Percentiles rank a stretch among this genome's conserved stretches.
Conservation (phyloP, 2,888 invertebrate species). For the Agrochola lychnidis region DNA sequence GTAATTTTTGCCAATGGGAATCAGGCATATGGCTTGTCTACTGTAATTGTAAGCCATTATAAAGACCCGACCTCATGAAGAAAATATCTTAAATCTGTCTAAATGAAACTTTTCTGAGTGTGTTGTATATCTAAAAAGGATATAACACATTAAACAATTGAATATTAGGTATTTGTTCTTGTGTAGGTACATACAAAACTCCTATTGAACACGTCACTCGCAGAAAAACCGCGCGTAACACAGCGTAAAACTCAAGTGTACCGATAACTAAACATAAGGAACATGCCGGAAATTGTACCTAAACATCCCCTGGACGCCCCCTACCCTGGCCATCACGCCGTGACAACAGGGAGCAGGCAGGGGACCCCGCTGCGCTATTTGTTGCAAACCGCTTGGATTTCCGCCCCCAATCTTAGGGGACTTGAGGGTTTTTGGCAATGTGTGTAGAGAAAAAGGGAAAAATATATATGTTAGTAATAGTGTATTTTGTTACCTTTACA, state of each 20-base stretch:
- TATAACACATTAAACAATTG: background rate
- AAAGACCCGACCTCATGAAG: too few relatives aligned
- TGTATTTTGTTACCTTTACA: background rate
- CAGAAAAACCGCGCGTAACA: slow-evolving; percentile 33
- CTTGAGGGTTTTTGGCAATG: slow-evolving; percentile 58
- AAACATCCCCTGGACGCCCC: slow-evolving; percentile 58
- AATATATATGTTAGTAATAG: background rate
- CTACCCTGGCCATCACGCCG: slow-evolving; percentile 67
- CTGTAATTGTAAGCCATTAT: background rate
- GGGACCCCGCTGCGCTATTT: slow-evolving; percentile 82
- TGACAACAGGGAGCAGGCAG: slow-evolving; percentile 67
- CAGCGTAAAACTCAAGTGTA: slow-evolving; percentile 46
- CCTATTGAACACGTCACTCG: slow-evolving; percentile 17
- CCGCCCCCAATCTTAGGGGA: slow-evolving; percentile 73
- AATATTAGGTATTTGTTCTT: background rate
- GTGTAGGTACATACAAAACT: background rate
- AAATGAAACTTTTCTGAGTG: background rate
- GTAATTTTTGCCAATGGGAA: background rate
- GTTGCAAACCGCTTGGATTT: slow-evolving; percentile 81
- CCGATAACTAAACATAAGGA: slow-evolving; percentile 65
- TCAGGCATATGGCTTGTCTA: background rate
- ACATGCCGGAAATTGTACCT: slow-evolving; percentile 65
- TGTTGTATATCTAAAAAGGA: background rate
- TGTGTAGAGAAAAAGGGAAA: slow-evolving; percentile 1
- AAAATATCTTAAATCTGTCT: background rate